Base-by-base conservation (phyloP, 2,797 vertebrate species). In the Xiphorhynchus erythropygius region DNA sequence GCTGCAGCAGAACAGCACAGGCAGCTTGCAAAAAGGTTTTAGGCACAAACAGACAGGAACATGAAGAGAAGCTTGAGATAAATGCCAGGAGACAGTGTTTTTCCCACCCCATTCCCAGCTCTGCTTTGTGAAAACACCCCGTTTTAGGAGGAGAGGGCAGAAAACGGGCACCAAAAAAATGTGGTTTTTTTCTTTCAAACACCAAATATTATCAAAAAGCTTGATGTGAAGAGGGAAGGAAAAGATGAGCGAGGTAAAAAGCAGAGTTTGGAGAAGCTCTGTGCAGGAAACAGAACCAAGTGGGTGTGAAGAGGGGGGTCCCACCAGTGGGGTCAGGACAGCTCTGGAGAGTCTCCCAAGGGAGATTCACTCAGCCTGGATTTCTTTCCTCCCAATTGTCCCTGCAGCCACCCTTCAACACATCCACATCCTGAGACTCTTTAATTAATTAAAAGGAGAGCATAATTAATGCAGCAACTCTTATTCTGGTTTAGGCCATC, bases 391-490 rank as follows among this genome's bases (percentile, higher is more conserved):
- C 60, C 13, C 60, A 75, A 18, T 60, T 0, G 0, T 88, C 69
- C 85, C 89, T 2, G 11, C 4, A 3, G 89, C 67, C 76, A 91
- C 22, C 22, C 56, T 88, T 91, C 65, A 86, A n/a, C 44, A 78
- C 39, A 62, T 46, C 47, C 23, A 12, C 10, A 2, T 84, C 69
- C 93, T 70, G 60, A 92, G 55, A 32, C 63, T 80, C 76, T 88
- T 81, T 78, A 90, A 94, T 87, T 95, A 95, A 94, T 96, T 88
- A 77, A 90, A 84, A 93, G 27, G 41, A 83, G 71, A 67, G 44
- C 89, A 85, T 93, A 94, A 90, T 96, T 94, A 96, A 79, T 12
- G 6, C 73, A 82, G 62, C 68, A 65, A 57, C 60, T 94, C 60
- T 80, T 70, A 68, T 21, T 77, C 85, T 57, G 67, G 35, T 65